Conservation (phyloP, 2,888 invertebrate genomes). For the Sussaba pulchella region DNA sequence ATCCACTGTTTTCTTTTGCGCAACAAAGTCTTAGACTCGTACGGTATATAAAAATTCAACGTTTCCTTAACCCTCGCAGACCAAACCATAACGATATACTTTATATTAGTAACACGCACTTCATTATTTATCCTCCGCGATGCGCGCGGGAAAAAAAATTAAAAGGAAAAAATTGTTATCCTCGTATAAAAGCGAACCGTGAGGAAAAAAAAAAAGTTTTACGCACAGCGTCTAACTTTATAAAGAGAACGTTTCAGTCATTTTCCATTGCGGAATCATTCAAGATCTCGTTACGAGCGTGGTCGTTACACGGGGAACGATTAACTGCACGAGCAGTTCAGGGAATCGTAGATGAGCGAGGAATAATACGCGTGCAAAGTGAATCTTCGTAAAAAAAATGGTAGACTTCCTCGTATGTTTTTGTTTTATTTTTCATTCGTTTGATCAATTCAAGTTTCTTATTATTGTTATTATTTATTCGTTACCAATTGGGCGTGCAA, state of each 20-base stretch:
- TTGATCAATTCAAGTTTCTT: not conserved
- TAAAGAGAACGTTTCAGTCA: slow-evolving; percentile 44
- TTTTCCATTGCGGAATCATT: slow-evolving; percentile 61
- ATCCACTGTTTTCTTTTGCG: slow-evolving; percentile 80
- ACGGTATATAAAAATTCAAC: no score
- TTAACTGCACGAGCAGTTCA: slow-evolving; percentile 67
- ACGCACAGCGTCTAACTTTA: slow-evolving; percentile 11
- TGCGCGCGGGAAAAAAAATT: slow-evolving; percentile 52
- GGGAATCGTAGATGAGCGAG: slow-evolving; percentile 54
- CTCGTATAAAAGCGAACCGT: slow-evolving; percentile 48
- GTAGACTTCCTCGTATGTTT: slow-evolving; percentile 27
- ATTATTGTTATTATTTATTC: not conserved
- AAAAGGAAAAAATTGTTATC: no score
- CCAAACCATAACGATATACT: slow-evolving; percentile 20
- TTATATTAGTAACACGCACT: slow-evolving; percentile 64
- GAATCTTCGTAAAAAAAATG: slow-evolving; percentile 7
- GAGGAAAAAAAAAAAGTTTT: no score
- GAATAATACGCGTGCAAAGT: slow-evolving; percentile 54
- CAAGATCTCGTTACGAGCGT: slow-evolving; percentile 58
- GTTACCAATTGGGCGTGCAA: not conserved
- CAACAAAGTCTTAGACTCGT: slow-evolving; percentile 68
- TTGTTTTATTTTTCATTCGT: not conserved
- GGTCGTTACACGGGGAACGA: slow-evolving; percentile 48
- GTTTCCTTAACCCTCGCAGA: not conserved
- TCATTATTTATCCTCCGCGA: slow-evolving; percentile 59